phyloP scores from a whole-genome alignment of 2,113 vertebrate species.

The Falcunculus frontatus region DNA sequence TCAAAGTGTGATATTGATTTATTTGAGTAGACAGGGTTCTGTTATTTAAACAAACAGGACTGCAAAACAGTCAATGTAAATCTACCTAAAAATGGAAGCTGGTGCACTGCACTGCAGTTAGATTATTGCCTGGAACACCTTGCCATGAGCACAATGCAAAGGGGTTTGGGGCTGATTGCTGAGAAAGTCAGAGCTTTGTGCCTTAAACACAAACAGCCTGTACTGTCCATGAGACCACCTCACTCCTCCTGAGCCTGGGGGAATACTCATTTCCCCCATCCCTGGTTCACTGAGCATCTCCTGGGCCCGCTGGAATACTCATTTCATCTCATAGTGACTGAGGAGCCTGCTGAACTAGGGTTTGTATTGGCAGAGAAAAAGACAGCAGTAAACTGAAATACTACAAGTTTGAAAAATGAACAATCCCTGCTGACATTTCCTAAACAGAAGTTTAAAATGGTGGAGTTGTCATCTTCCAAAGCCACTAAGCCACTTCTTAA shows the following conservation, averaged over 20 bases:
- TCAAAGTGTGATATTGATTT: not conserved
- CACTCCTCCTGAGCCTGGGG: accelerated
- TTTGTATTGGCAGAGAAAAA: not conserved
- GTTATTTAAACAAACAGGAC: not conserved
- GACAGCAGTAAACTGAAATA: not conserved
- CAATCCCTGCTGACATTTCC: not conserved
- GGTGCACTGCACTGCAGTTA: not conserved
- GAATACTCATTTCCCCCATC: not conserved
- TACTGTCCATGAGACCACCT: not conserved
- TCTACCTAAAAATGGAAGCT: not conserved
- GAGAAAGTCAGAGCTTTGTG: not conserved
- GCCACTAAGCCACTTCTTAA: not conserved
- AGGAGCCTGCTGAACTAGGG: not conserved
- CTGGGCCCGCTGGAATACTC: not conserved
- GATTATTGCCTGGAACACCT: not conserved
- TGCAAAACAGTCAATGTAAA: not conserved
- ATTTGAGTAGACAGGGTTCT: not conserved
- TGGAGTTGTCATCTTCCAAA: not conserved
- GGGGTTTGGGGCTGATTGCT: not conserved
- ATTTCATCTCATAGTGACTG: not conserved
- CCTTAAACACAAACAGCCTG: not conserved
- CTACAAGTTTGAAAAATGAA: not conserved
- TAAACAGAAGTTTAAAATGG: not conserved
- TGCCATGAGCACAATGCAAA: not conserved
- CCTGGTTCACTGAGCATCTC: not conserved